These are phyloP conservation scores for Aplocera efformata DNA, from an alignment of 2,888 invertebrate genomes.

Conservation along the genomic window DNA sequence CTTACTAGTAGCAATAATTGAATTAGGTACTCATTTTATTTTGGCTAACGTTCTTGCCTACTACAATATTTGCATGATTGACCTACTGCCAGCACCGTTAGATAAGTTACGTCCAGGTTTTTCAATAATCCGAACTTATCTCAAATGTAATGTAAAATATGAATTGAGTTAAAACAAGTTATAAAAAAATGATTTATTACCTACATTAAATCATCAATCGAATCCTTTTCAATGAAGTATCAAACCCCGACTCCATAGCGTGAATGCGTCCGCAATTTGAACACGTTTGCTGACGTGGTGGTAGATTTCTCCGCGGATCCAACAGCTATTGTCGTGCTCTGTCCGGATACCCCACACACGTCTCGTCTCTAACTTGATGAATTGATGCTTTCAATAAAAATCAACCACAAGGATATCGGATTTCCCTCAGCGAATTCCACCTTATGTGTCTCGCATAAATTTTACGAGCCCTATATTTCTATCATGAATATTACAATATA, in stretches of 20 bases:
- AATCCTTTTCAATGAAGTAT: constrained; percentile 16
- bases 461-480: constrained; percentile 15
- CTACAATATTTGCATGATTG: too few relatives aligned
- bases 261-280: constrained; percentile 38
- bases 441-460: constrained; percentile 25
- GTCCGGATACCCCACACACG: constrained; percentile 45
- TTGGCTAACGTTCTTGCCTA: too few relatives aligned
- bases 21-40: too few relatives aligned
- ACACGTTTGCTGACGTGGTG: constrained; percentile 55
- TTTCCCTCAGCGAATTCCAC: constrained; percentile 23
- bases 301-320: constrained; percentile 42
- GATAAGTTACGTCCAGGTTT: too few relatives aligned
- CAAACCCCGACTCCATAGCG: constrained; percentile 28
- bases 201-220: too few relatives aligned
- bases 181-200: too few relatives aligned
- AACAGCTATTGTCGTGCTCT: constrained; percentile 49
- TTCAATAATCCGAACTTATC: too few relatives aligned
- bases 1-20: too few relatives aligned
- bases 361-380: constrained; percentile 50
- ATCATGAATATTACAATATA: constrained; percentile 19
- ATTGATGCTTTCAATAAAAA: constrained; percentile 41
- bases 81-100: too few relatives aligned
- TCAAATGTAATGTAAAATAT: too few relatives aligned
- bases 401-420: constrained; percentile 20
- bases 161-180: too few relatives aligned